A percentile compares a stretch with the other conserved stretches of the same genome.
Evolutionary conservation across 2,888 invertebrate genomes (phyloP).

Genomic region (Agapetus fuscipes): DNA sequence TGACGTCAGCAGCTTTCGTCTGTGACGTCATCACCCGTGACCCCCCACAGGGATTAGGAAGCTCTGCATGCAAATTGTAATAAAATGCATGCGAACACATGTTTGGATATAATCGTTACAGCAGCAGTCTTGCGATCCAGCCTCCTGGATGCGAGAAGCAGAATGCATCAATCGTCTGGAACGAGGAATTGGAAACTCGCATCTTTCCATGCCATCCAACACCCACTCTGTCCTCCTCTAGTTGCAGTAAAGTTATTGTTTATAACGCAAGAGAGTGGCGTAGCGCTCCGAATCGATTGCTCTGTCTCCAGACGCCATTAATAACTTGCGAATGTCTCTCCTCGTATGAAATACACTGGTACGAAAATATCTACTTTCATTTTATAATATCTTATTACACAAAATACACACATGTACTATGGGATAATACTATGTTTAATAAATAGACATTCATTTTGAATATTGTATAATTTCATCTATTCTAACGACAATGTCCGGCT

Average conservation of each 20-base stretch:
- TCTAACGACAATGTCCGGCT: not conserved
- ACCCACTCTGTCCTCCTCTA: no score
- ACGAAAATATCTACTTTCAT: constrained; percentile 20
- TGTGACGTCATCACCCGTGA: constrained; percentile 21
- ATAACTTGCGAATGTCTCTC: constrained; percentile 11
- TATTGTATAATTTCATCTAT: constrained; percentile 1
- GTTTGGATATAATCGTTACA: no score
- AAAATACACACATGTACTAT: constrained; percentile 5
- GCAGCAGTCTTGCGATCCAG: constrained; percentile 19
- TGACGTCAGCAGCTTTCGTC: constrained; percentile 11
- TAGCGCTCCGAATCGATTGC: not conserved
- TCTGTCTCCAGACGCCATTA: constrained; percentile 3
- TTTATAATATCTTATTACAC: constrained; percentile 5
- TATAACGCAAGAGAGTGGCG: no score
- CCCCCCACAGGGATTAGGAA: constrained; percentile 18
- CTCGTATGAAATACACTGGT: constrained; percentile 10
- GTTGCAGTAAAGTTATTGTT: no score
- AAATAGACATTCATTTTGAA: constrained; percentile 19
- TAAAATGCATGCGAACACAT: no score
- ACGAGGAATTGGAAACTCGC: no score
- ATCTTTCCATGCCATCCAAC: not conserved
- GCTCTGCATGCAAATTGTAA: no score
- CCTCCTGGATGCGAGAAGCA: constrained; percentile 16
- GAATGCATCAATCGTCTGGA: constrained; percentile 9
- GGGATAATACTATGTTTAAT: constrained; percentile 12